phyloP scores from a whole-genome alignment of 2,888 invertebrate genomes.

The Phortica magna region DNA sequence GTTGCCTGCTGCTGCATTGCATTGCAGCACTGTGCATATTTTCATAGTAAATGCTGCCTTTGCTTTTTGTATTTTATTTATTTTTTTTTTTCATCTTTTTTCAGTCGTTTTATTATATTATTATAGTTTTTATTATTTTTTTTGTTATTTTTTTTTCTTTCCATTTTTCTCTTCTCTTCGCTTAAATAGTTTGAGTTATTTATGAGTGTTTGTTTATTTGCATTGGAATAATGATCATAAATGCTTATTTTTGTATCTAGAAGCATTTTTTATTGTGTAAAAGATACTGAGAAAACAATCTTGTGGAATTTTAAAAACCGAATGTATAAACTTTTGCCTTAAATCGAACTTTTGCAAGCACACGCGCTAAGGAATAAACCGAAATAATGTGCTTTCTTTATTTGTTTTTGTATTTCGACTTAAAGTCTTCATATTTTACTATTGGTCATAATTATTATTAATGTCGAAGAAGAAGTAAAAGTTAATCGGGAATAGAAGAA shows the following conservation, averaged over 20 bases:
- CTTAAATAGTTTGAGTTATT: constrained; percentile 59
- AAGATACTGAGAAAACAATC: constrained; percentile 48
- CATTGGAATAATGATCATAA: constrained; percentile 71
- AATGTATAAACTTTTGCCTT: background rate
- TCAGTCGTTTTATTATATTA: constrained; percentile 44
- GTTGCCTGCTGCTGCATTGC: constrained; percentile 11
- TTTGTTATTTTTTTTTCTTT: constrained; percentile 33
- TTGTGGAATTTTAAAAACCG: background rate
- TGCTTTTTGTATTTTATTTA: constrained; percentile 56
- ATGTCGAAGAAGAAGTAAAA: constrained; percentile 45
- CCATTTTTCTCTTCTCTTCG: background rate
- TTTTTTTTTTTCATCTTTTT: background rate
- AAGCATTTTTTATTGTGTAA: constrained; percentile 43
- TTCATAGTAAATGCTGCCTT: constrained; percentile 57
- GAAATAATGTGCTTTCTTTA: too few species aligned
- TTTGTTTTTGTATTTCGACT: too few species aligned
- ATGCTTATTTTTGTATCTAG: constrained; percentile 51
- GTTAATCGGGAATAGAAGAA: constrained; percentile 50
- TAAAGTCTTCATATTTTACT: too few species aligned
- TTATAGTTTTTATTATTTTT: constrained; percentile 66
- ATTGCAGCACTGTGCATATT: constrained; percentile 33
- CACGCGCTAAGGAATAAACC: too few species aligned
- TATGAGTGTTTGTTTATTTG: constrained; percentile 72
- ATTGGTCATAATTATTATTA: constrained; percentile 27
- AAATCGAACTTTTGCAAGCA: too few species aligned